Evolutionary conservation across 2,888 invertebrate genomes (phyloP), one percentile per base, ranked within the genome.

Genomic region (Calameuta pallipes): DNA sequence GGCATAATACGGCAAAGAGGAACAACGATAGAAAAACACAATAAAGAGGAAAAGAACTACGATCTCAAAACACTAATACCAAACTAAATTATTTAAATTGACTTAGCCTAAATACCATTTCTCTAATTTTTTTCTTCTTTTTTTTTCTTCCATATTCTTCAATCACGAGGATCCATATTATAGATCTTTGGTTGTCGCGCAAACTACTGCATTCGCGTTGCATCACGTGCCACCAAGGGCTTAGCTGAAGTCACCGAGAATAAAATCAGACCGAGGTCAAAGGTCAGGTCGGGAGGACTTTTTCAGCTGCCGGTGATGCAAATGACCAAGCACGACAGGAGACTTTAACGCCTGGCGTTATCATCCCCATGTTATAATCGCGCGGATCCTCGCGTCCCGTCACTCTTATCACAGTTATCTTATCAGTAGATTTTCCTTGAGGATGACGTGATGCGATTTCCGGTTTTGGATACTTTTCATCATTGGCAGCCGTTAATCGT

Each of bases 31-130:
- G 78, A 76, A 81, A 33, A 77, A 73, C 80, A 41, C 41, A 41
- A 41, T 41, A 41, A 56, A 56, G 23, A 56, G 23, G 78, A 79
- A 34, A 82, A 80, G 78, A 80, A 74, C 79, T 82, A 85, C 85
- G 86, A 88, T 87, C 85, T 87, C 86, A 88, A 83, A 83, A 82
- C 82, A 83, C 86, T 83, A 83, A 85, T 87, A 86, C 83, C 85
- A 87, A 87, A 86, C 81, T 84, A 84, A 87, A 85, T 87, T 86
- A 85, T 83, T 86, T 82, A 79, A 81, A 82, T 77, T 81, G 74
- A 79, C 75, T 80, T 80, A 80, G 81, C 77, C 78, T 81, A 79
- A 74, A 80, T 81, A 77, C 78, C 56, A 56, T 56, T 56, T 56
- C 56, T 56, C 23, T 56, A 9, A 79, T 78, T 79, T 74, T 80